Evolutionary conservation across 2,888 invertebrate species (phyloP), one percentile per base, ranked within the genome.

Genomic region (Eudasyphora cyanicolor): DNA sequence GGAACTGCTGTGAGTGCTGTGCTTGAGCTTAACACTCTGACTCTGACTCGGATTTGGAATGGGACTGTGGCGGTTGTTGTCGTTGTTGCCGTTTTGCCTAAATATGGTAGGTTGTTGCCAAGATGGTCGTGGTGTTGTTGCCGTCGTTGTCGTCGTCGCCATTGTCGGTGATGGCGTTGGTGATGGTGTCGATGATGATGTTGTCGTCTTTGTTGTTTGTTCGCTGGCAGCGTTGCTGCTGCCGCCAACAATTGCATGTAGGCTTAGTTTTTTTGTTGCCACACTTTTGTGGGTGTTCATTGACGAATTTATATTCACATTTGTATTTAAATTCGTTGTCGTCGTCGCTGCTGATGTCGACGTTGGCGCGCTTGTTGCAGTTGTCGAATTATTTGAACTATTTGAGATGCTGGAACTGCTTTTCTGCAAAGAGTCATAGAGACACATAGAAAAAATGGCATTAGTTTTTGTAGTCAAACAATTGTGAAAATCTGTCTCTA

Each of bases 331-430:
- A 67, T 67, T 67, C 74, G 73, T 51, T 83, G 82, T 54, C 78
- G 82, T 69, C 83, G 87, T 67, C 86, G 86, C 73, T 76, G 86
- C 51, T 82, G 87, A 57, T 85, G 87, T 85, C 73, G 74, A 38
- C 35, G 75, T 19, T 74, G 76, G 73, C 77, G 82, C 38, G n/a
- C n/a, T n/a, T n/a, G n/a, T n/a, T 82, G 79, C 80, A 74, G 78
- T 85, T 32, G 85, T 85, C 51, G 89, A 89, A 87, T 87, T 91
- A 88, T 87, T 91, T 86, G 89, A 90, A 82, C 85, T 86, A 89
- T 89, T 91, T 85, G 91, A 90, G 86, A 90, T 89, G 87, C 91
- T 90, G 88, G 91, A 90, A 83, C 88, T 91, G 88, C 91, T 91
- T 89, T 91, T 91, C 90, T 91, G 89, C 89, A 76, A 77, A 62